Evolutionary conservation across 2,888 invertebrate species (phyloP), one percentile per base, ranked within the genome.

Genomic region (Sarcophaga subvicina): DNA sequence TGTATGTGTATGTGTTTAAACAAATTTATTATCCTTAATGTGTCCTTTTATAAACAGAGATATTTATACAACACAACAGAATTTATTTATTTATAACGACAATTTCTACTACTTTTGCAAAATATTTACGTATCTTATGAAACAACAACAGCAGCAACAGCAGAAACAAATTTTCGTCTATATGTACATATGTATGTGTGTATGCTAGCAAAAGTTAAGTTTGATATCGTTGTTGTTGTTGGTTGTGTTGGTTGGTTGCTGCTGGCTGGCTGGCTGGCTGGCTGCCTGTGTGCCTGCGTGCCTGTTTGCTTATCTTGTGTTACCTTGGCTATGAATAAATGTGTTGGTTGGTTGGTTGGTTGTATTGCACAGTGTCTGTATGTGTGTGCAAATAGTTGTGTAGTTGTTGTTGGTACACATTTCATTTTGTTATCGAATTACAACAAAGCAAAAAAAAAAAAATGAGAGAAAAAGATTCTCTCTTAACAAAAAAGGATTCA

Each of bases 401-500:
- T 63, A n/a, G 17, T 66, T 70, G 70, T 75, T 71, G 75, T 79
- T 80, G 66, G 81, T 84, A 84, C 84, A 87, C 87, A 84, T 82
- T 87, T 87, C 84, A 87, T 87, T 87, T 87, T 80, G 79, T 84
- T 87, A 87, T 87, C 87, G 76, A 78, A 66, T 71, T 27, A 59
- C 37, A 37, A 37, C 37, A 37, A 37, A 8, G 37, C 37, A 37
- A 37, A 71, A 78, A 79, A 70, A 12, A 49, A 49, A 12, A 49
- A 0, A 12, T 45, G 27, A 60, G 25, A 37, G 17, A 54, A 63
- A 73, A 62, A 63, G 64, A 47, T 20, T 22, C 63, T 81, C 81
- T 84, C 37, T 81, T 80, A 75, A 84, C 83, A 81, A 84, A 87
- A 87, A 87, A 79, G 87, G 84, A 84, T 87, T 87, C 81, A 84